Evolutionary conservation across 1,140 invertebrate species (phyloP).

Genomic region (Lordiphosa mommai): DNA sequence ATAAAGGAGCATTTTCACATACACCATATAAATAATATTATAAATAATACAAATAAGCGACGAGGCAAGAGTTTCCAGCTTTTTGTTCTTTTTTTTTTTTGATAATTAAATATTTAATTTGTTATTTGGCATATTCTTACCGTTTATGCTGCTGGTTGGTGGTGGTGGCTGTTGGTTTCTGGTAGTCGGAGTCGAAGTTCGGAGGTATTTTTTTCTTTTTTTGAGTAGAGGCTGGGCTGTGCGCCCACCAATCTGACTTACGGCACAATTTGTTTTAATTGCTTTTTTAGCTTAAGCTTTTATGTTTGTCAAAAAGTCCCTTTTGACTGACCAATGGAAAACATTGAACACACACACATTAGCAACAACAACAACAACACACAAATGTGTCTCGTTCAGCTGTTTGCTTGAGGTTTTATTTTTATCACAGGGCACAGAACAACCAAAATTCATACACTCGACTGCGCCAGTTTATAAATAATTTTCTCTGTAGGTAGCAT

Average conservation of each 20-base stretch:
- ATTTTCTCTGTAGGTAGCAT: slow-evolving; percentile 36
- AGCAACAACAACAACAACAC: too few relatives aligned
- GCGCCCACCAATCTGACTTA: slow-evolving; percentile 67
- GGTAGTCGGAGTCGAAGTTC: too few relatives aligned
- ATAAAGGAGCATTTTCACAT: not conserved
- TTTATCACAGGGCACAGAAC: slow-evolving; percentile 47
- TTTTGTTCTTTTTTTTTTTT: slow-evolving; percentile 30
- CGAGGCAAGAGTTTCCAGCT: slow-evolving; percentile 24
- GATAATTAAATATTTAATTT: slow-evolving; percentile 41
- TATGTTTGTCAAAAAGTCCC: slow-evolving; percentile 3
- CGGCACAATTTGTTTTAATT: slow-evolving; percentile 75
- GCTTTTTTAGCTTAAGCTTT: slow-evolving; percentile 55
- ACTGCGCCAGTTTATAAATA: slow-evolving; percentile 72
- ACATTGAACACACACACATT: too few relatives aligned
- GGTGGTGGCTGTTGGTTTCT: too few relatives aligned
- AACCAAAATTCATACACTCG: slow-evolving; percentile 57
- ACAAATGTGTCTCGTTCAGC: slow-evolving; percentile 5
- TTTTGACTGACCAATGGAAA: slow-evolving; percentile 1
- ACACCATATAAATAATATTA: not conserved
- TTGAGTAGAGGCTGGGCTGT: slow-evolving; percentile 16
- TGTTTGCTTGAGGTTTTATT: slow-evolving; percentile 56
- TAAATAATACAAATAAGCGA: not conserved
- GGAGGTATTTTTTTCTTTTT: too few relatives aligned
- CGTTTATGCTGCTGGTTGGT: too few relatives aligned
- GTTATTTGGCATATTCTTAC: not conserved